Conservation (phyloP, 2,888 invertebrate species). For the Lasiommata megera region DNA sequence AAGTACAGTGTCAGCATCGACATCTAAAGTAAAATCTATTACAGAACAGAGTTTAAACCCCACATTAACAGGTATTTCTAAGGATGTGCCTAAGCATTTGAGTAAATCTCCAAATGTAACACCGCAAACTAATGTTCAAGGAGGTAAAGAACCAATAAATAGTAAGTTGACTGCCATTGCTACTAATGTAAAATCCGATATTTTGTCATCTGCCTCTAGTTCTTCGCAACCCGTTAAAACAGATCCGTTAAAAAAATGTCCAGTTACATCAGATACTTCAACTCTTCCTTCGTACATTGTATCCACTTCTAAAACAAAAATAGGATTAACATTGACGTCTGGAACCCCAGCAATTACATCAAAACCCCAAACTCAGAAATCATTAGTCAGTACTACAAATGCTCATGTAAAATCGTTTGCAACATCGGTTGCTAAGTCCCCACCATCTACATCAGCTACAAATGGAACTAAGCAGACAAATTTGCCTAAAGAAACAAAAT, state of each 20-base stretch:
- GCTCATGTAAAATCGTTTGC: constrained; percentile 8
- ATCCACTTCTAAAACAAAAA: constrained; percentile 36
- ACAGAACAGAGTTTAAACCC: constrained; percentile 20
- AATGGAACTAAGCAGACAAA: constrained; percentile 17
- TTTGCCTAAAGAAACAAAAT: constrained; percentile 27
- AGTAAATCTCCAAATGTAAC: constrained; percentile 10
- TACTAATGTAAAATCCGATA: constrained; percentile 9
- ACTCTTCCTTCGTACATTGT: constrained; percentile 34
- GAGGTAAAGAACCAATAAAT: constrained; percentile 17
- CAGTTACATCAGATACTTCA: constrained; percentile 35
- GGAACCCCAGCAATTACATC: constrained; percentile 19
- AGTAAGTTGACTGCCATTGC: constrained; percentile 23
- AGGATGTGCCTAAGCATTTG: constrained; percentile 6
- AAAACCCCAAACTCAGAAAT: constrained; percentile 13
- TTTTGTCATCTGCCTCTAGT: not conserved
- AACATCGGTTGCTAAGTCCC: constrained; percentile 7
- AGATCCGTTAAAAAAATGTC: constrained; percentile 22
- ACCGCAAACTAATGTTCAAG: constrained; percentile 3
- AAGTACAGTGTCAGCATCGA: constrained; percentile 19
- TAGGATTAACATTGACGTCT: constrained; percentile 29
- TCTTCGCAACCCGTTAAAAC: constrained; percentile 22
- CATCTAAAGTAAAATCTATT: constrained; percentile 28
- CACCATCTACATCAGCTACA: constrained; percentile 11
- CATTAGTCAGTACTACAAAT: constrained; percentile 14
- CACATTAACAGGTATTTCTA: constrained; percentile 18